These are phyloP conservation scores for Cepaea nemoralis DNA, from an alignment of 1,140 invertebrate species.

Conservation along the genomic window DNA sequence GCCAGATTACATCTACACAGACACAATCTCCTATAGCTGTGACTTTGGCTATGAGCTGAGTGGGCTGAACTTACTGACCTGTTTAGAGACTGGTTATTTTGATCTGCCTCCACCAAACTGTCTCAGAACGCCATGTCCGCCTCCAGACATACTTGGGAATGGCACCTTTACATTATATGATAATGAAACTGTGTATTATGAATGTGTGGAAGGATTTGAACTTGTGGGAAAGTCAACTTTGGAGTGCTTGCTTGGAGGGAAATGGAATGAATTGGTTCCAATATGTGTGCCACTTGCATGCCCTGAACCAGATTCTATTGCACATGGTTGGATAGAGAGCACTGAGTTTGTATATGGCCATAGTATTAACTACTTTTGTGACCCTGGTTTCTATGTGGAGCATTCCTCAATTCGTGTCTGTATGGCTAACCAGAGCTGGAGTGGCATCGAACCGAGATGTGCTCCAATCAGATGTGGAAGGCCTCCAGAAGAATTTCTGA, in stretches of 20 bases:
- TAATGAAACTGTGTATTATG: slow-evolving; percentile 79
- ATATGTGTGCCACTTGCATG: slow-evolving; percentile 74
- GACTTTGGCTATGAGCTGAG: slow-evolving; percentile 64
- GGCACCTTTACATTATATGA: slow-evolving; percentile 79
- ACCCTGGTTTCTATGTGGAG: slow-evolving; percentile 43
- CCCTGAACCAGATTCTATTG: slow-evolving; percentile 42
- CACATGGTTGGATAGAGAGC: slow-evolving; percentile 46
- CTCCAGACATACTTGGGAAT: slow-evolving; percentile 77
- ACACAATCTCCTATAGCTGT: slow-evolving; percentile 50
- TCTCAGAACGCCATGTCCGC: slow-evolving; percentile 68
- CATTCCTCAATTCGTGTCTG: slow-evolving; percentile 76
- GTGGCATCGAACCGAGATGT: slow-evolving; percentile 72
- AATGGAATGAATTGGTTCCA: slow-evolving; percentile 76
- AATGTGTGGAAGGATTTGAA: slow-evolving; percentile 61
- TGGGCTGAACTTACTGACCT: slow-evolving; percentile 57
- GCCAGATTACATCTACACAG: slow-evolving; percentile 20
- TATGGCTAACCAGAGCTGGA: slow-evolving; percentile 84
- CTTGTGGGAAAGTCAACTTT: slow-evolving; percentile 55
- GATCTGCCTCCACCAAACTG: slow-evolving; percentile 61
- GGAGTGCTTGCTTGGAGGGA: slow-evolving; percentile 62
- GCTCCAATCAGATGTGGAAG: slow-evolving; percentile 49
- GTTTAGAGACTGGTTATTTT: slow-evolving; percentile 57
- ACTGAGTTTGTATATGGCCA: slow-evolving; percentile 69
- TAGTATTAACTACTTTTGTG: slow-evolving; percentile 83
- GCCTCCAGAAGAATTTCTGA: slow-evolving; percentile 51